Evolutionary conservation across 2,888 invertebrate species (phyloP), one percentile per base, ranked within the genome.

Genomic region (Heliconius hortense): DNA sequence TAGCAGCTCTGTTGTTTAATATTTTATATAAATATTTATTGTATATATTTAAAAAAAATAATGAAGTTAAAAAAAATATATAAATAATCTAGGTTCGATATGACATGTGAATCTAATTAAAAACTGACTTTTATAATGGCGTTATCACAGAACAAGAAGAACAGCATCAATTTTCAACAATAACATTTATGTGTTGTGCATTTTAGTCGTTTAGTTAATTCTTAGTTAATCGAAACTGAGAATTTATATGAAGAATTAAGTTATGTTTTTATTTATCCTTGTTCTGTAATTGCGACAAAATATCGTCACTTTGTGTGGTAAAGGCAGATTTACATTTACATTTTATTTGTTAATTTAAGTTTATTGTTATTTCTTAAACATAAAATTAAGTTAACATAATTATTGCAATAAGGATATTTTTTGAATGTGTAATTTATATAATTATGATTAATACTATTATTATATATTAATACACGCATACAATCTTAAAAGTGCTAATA

Each of bases 1-100:
- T 28, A 97, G 98, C 74, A 98, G 98, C 78, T 97, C 98, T 66
- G 90, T 97, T 75, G 80, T 93, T 35, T 90, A 88, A 79, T 15
- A 43, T 24, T 5, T 66, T 66, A n/a, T n/a, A 8, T 31, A 31
- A 31, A 31, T 31, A 31, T 31, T 31, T 31, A 31, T 31, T 31
- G 31, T 31, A 31, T 31, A 31, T 31, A 31, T 31, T 31, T 7
- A 8, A 31, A 31, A 31, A 31, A 31, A 31, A 31, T 31, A 31
- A 31, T 31, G 31, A 31, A 31, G 8, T 31, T 31, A 31, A 31
- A 31, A 31, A 31, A 8, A 31, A 31, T 43, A 31, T 31, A 31
- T 43, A 66, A n/a, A 43, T 67, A 21, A 24, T n/a, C 18, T 26
- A 13, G 5, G 15, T 48, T 59, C 59, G 4, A 56, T 24, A 24